phyloP scores from a whole-genome alignment of 2,888 invertebrate species.

The Drosophila dives region DNA sequence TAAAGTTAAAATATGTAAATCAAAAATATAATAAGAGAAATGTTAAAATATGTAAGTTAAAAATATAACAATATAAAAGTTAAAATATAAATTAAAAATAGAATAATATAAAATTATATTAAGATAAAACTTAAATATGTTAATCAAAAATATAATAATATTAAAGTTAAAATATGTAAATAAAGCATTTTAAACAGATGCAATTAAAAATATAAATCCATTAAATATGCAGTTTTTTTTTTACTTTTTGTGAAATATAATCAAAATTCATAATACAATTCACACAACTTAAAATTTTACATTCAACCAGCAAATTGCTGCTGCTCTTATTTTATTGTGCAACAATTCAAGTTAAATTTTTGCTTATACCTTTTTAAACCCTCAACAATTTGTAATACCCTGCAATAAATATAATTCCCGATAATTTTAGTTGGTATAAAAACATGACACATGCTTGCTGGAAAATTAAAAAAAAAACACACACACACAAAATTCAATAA shows the following conservation, averaged over 20 bases:
- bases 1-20: too few species aligned
- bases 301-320: background rate
- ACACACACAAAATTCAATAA: constrained; percentile 39
- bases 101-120: background rate
- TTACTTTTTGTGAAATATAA: background rate
- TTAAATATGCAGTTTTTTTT: accelerated
- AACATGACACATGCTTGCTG: constrained; percentile 57
- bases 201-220: background rate
- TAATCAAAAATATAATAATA: too few species aligned
- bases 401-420: constrained; percentile 33
- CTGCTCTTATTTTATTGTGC: background rate
- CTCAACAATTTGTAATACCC: constrained; percentile 34
- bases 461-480: constrained; percentile 17
- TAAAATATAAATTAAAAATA: too few species aligned
- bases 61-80: too few species aligned
- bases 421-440: constrained; percentile 48
- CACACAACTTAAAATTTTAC: background rate
- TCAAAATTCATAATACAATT: background rate
- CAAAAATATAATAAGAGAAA: too few species aligned
- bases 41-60: too few species aligned
- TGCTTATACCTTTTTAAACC: background rate
- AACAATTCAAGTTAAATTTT: background rate
- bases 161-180: too few species aligned
- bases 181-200: background rate
- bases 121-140: too few species aligned